Percentiles rank a stretch among this genome's conserved stretches.
phyloP scores from a whole-genome alignment of 2,797 vertebrate genomes.

The Sebastes trivittatus region DNA sequence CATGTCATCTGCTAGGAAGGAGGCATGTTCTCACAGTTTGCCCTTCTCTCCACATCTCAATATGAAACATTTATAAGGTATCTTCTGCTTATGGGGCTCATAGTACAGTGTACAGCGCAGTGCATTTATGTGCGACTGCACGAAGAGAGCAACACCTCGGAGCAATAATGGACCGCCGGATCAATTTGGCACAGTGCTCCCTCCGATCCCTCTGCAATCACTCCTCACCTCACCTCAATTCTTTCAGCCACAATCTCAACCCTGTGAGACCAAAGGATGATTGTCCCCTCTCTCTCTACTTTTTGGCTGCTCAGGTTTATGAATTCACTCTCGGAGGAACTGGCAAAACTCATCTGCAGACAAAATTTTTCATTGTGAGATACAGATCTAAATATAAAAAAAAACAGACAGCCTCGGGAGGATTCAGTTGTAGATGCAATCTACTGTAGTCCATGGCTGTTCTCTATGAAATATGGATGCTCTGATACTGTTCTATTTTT shows the following conservation, averaged over 20 bases:
- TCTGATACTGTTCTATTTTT: constrained; percentile 82
- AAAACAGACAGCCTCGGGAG: constrained; percentile 48
- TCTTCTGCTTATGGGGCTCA: constrained; percentile 47
- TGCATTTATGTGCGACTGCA: constrained; percentile 58
- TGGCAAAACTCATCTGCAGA: constrained; percentile 44
- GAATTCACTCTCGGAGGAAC: constrained; percentile 9
- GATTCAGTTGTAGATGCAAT: constrained; percentile 63
- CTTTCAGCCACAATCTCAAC: constrained; percentile 33
- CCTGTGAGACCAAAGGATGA: constrained; percentile 16
- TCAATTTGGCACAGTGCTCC: constrained; percentile 66
- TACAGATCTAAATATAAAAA: constrained; percentile 53
- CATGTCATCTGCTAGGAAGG: neutral
- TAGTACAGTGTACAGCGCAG: constrained; percentile 14
- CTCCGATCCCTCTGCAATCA: constrained; percentile 61
- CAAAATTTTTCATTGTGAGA: constrained; percentile 48
- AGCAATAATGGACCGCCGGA: constrained; percentile 67
- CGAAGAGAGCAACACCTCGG: constrained; percentile 48
- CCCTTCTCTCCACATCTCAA: constrained; percentile 26
- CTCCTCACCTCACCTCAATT: constrained; percentile 42
- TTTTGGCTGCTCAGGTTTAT: constrained; percentile 40
- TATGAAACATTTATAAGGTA: constrained; percentile 66
- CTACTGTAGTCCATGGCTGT: constrained; percentile 61
- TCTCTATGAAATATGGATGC: constrained; percentile 80
- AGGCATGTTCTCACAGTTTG: constrained; percentile 28
- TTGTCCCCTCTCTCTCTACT: neutral